A percentile compares a stretch with the other conserved stretches of the same genome.
These are phyloP conservation scores for Casuarius casuarius DNA, from an alignment of 2,113 vertebrate genomes.

Conservation along the genomic window DNA sequence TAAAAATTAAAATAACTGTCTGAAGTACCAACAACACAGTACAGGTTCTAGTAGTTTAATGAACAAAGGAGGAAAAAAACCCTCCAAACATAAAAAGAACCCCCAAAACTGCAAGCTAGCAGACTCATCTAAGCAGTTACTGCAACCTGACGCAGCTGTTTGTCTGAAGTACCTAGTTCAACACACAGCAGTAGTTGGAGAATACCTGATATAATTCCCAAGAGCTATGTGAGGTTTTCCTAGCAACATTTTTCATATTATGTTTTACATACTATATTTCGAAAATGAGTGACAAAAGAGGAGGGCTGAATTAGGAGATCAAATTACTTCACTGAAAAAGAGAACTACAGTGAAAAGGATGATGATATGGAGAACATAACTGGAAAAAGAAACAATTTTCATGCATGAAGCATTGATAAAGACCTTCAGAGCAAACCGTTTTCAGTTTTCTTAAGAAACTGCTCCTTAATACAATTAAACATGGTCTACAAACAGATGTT, in stretches of 20 bases:
- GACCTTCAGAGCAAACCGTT: background rate
- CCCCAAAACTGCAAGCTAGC: background rate
- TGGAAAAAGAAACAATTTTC: background rate
- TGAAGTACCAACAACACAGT: background rate
- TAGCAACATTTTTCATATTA: background rate
- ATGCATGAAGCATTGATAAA: background rate
- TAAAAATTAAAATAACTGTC: background rate
- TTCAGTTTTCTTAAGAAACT: background rate
- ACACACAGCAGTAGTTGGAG: background rate
- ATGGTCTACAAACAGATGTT: background rate
- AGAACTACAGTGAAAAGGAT: background rate
- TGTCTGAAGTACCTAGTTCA: background rate
- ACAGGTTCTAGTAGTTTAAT: background rate
- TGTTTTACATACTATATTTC: background rate
- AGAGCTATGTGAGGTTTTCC: background rate
- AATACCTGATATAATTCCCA: background rate
- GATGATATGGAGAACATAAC: background rate
- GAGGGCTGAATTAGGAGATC: background rate
- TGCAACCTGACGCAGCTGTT: background rate
- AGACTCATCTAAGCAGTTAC: background rate
- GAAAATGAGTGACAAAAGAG: background rate
- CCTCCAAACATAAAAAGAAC: background rate
- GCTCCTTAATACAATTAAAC: background rate
- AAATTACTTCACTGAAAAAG: background rate
- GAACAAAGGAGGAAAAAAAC: background rate